Conservation (phyloP, 2,113 vertebrate species). For the Meleagris gallopavo region DNA sequence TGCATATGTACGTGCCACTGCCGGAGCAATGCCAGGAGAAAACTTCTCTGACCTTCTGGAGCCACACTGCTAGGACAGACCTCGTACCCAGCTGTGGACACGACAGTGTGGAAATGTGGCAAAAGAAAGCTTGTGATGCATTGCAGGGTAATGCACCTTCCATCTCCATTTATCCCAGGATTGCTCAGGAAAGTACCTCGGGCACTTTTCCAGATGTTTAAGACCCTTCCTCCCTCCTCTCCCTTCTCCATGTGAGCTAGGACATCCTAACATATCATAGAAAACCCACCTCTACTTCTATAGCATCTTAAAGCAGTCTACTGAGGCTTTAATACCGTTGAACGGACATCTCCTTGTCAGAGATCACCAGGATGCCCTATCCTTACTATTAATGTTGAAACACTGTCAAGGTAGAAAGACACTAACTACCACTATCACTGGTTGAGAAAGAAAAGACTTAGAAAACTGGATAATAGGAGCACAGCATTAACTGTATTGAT, state of each 20-base stretch:
- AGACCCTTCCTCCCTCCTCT: not conserved
- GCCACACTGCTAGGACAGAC: not conserved
- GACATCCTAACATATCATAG: not conserved
- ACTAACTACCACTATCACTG: not conserved
- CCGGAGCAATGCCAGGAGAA: too few relatives aligned
- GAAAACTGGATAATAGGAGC: not conserved
- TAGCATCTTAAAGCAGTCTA: not conserved
- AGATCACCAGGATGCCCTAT: not conserved
- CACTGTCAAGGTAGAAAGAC: not conserved
- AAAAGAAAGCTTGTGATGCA: not conserved
- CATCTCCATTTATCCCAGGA: not conserved
- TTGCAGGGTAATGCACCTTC: accelerated
- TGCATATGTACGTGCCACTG: too few relatives aligned
- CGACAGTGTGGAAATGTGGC: not conserved
- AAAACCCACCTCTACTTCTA: not conserved
- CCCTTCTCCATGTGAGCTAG: not conserved
- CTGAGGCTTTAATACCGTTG: not conserved
- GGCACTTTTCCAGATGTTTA: not conserved
- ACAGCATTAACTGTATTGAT: not conserved
- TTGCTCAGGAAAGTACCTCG: not conserved
- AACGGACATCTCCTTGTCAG: not conserved
- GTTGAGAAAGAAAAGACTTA: not conserved
- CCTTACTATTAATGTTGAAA: not conserved
- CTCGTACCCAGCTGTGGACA: not conserved
- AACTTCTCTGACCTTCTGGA: not conserved